A percentile compares a stretch with the other conserved stretches of the same genome.
Evolutionary conservation across 53 echinoderm and acorn worm species (phyloP).

Genomic region (Apostichopus leukothele): DNA sequence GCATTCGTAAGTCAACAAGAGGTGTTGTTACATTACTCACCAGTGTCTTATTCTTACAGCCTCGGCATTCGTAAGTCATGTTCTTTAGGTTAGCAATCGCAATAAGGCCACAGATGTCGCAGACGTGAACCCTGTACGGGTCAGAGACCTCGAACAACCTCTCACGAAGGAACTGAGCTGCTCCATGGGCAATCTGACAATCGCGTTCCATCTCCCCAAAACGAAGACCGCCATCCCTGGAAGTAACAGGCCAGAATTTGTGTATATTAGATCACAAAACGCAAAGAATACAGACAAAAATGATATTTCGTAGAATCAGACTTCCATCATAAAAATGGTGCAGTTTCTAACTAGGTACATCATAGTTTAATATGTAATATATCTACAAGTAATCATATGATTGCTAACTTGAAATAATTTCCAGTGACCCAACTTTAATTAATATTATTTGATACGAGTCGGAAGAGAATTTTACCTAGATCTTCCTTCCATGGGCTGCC

Average conservation of each 20-base stretch:
- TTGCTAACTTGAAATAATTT: no score
- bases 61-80: conserved; percentile 96
- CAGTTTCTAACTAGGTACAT: no score
- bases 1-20: conserved; percentile 65
- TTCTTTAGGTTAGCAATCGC: conserved; percentile 95
- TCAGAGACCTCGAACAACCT: conserved; percentile 96
- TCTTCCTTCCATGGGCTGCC: conserved; percentile 98
- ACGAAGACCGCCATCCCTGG: conserved; percentile 95
- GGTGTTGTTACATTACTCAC: conserved; percentile 45
- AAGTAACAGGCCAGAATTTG: no score
- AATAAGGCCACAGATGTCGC: conserved; percentile 92
- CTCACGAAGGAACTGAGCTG: conserved; percentile 95
- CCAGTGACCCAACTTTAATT: no score
- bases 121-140: conserved; percentile 93
- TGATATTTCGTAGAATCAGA: no score
- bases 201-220: conserved; percentile 99
- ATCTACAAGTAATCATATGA: no score
- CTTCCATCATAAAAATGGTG: no score
- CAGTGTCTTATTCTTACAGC: conserved; percentile 98
- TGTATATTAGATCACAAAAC: no score
- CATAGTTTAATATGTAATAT: no score
- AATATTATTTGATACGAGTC: no score
- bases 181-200: conserved; percentile 97
- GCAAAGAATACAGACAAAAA: no score
- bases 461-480: conserved; percentile 64